phyloP scores from a whole-genome alignment of 2,888 invertebrate species.

The Monoplex corrugatus region DNA sequence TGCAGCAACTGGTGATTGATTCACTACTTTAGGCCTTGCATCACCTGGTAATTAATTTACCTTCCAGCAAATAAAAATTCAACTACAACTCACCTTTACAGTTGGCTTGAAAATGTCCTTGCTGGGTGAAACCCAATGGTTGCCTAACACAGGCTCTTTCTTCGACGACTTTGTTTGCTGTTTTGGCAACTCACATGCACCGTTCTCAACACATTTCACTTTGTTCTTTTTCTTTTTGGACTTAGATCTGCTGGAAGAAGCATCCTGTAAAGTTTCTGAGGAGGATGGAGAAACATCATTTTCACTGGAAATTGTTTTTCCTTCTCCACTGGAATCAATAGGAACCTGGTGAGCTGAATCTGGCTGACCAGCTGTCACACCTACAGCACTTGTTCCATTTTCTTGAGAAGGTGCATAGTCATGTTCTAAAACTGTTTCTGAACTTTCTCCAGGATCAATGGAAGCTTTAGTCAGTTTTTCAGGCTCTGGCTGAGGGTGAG shows the following conservation, averaged over 20 bases:
- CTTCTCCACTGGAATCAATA: too few species aligned
- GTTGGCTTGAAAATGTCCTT: slow-evolving; percentile 91
- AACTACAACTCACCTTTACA: slow-evolving; percentile 85
- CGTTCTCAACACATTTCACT: neutral
- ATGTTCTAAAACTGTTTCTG: too few species aligned
- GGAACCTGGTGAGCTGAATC: too few species aligned
- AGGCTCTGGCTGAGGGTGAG: neutral
- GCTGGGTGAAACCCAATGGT: slow-evolving; percentile 69
- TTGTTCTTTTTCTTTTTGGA: slow-evolving; percentile 24
- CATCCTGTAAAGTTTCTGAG: neutral
- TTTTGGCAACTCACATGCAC: neutral
- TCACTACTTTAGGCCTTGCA: too few species aligned
- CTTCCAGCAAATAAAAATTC: too few species aligned
- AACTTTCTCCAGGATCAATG: too few species aligned
- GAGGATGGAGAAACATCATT: neutral
- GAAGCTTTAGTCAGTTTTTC: neutral
- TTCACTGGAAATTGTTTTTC: neutral
- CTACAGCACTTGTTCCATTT: neutral
- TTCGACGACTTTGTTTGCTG: neutral
- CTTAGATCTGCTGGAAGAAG: neutral
- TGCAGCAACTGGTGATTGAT: too few species aligned
- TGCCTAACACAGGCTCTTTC: neutral
- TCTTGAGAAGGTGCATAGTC: neutral
- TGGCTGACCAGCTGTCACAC: neutral
- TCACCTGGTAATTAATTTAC: too few species aligned